Evolutionary conservation across 1,140 invertebrate genomes (phyloP).

Genomic region (Pygmarrhopalites habei): DNA sequence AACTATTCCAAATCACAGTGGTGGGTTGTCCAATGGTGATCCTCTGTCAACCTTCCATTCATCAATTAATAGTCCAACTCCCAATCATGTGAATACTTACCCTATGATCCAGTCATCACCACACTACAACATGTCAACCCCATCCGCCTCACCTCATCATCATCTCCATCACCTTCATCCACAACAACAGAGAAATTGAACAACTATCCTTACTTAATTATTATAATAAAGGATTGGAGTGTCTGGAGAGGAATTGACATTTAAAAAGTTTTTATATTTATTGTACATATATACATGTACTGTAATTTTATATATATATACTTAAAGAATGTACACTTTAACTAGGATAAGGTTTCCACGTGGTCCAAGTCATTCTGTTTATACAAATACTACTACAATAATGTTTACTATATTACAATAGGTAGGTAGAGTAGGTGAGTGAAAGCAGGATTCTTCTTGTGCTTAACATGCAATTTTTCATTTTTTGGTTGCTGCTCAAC

Average conservation of each 20-base stretch:
- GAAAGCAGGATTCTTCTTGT: too few relatives aligned
- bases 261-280: neutral
- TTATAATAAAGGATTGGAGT: too few relatives aligned
- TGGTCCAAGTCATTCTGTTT: too few relatives aligned
- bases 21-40: neutral
- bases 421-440: too few relatives aligned
- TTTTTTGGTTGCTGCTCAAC: too few relatives aligned
- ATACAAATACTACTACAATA: too few relatives aligned
- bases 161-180: too few relatives aligned
- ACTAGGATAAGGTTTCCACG: too few relatives aligned
- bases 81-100: neutral
- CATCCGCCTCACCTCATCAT: neutral
- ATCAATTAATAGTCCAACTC: neutral
- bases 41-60: neutral
- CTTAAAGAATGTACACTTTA: too few relatives aligned
- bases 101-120: slow-evolving; percentile 8
- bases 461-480: too few relatives aligned
- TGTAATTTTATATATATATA: neutral
- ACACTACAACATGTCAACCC: slow-evolving; percentile 1
- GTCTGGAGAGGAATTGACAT: neutral
- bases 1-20: slow-evolving; percentile 10
- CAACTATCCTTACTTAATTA: neutral
- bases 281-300: neutral
- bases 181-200: neutral
- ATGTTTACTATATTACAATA: too few relatives aligned